Evolutionary conservation across 2,888 invertebrate genomes (phyloP), one percentile per base, ranked within the genome.

Genomic region (Tipula confusa): DNA sequence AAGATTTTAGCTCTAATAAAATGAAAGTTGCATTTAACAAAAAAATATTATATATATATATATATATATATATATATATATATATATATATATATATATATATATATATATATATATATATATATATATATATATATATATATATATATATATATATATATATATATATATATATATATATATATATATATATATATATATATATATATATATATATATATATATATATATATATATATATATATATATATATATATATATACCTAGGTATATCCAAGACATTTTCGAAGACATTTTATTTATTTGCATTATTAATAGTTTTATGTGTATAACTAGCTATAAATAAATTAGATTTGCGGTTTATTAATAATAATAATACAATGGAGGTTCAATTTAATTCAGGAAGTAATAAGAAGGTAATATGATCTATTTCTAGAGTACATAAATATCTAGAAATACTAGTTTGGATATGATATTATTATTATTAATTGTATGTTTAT

Each of bases 401-500:
- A 64, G 64, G 64, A 64, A 64, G 64, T 64, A 64, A 64, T 64
- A 64, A 64, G 64, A 64, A 64, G 64, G 64, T 64, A 64, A 64
- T 64, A 24, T 64, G 64, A 64, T 64, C 64, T 64, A 64, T 64
- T 64, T 64, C 64, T 64, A 64, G 64, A 64, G 64, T 64, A 64
- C 64, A 64, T 64, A 48, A 15, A 43, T 15, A 64, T 64, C 64
- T 18, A 64, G 64, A 64, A 64, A 64, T 64, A 64, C 64, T 24
- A 13, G 64, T 64, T 64, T 64, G 64, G 24, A 64, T 24, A 24
- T 11, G 7, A 64, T 64, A 64, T 64, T 64, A 64, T 64, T 64
- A 64, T 64, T 64, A 64, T 9, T 64, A 64, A 64, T 24, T 64
- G 24, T 18, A 24, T 64, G 64, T 64, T 24, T 64, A 64, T 64